Percentiles rank a stretch among this genome's conserved stretches.
Conservation (phyloP, 2,888 invertebrate genomes). For the Meloe dianella region DNA sequence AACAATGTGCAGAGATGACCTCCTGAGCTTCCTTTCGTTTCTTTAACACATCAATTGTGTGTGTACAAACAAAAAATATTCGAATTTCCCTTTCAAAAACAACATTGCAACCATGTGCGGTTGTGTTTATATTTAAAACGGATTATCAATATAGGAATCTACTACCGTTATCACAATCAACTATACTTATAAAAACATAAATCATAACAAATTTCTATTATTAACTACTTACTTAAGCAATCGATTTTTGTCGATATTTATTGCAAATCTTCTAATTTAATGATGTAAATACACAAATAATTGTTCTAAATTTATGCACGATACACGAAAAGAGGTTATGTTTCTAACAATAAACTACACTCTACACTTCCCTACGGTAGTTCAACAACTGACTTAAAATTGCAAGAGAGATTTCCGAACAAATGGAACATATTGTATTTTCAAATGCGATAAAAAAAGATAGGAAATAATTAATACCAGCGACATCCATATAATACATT, state of each 20-base stretch:
- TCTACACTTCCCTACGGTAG: neutral
- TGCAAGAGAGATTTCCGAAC: neutral
- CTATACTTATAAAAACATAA: too few relatives aligned
- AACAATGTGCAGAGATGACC: neutral
- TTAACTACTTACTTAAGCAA: too few relatives aligned
- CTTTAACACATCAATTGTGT: neutral
- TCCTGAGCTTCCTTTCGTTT: neutral
- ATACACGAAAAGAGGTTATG: neutral
- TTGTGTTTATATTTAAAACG: neutral
- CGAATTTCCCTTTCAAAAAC: conserved; percentile 1
- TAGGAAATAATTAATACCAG: neutral
- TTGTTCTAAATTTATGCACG: neutral
- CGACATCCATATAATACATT: neutral
- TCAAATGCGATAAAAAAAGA: neutral
- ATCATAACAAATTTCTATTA: too few relatives aligned
- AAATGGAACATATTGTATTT: neutral
- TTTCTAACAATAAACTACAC: neutral
- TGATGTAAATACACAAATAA: neutral
- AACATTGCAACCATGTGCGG: neutral
- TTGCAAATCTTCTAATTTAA: neutral
- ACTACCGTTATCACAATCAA: neutral
- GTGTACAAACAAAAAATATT: neutral
- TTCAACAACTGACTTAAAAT: neutral
- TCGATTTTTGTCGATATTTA: too few relatives aligned
- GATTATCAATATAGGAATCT: neutral